Evolutionary conservation across 1,140 invertebrate genomes (phyloP).

Genomic region (Dreissena polymorpha): DNA sequence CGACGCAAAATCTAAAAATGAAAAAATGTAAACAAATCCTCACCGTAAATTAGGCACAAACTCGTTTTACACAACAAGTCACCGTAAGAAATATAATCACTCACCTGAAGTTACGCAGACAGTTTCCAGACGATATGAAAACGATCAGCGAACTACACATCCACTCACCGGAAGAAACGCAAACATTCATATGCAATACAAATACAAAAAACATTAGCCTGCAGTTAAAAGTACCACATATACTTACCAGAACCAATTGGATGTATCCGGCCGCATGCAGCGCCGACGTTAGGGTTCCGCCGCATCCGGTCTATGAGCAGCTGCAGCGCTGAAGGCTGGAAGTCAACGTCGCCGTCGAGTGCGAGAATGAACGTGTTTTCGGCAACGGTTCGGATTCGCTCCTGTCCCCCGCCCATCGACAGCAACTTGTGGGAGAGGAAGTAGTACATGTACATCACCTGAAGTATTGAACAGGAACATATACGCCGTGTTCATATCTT

Average conservation of each 20-base stretch:
- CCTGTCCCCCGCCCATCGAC: constrained; percentile 82
- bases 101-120: too few relatives aligned
- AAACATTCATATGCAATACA: neutral
- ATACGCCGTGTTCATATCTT: too few relatives aligned
- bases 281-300: constrained; percentile 81
- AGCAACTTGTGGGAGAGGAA: constrained; percentile 70
- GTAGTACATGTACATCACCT: constrained; percentile 86
- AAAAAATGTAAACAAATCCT: too few relatives aligned
- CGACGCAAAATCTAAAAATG: too few relatives aligned
- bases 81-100: too few relatives aligned
- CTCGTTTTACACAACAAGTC: too few relatives aligned
- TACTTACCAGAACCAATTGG: constrained; percentile 79
- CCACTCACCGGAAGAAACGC: neutral
- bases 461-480: neutral
- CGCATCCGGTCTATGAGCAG: constrained; percentile 83
- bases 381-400: constrained; percentile 93
- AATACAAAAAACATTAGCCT: neutral
- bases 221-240: neutral
- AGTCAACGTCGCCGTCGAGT: constrained; percentile 83
- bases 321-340: constrained; percentile 81
- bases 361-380: constrained; percentile 83
- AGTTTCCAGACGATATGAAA: too few relatives aligned
- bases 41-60: too few relatives aligned
- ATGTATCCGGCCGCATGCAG: constrained; percentile 83
- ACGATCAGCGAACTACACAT: neutral